Conservation (phyloP, 2,888 invertebrate species). For the Polydrusus cervinus region DNA sequence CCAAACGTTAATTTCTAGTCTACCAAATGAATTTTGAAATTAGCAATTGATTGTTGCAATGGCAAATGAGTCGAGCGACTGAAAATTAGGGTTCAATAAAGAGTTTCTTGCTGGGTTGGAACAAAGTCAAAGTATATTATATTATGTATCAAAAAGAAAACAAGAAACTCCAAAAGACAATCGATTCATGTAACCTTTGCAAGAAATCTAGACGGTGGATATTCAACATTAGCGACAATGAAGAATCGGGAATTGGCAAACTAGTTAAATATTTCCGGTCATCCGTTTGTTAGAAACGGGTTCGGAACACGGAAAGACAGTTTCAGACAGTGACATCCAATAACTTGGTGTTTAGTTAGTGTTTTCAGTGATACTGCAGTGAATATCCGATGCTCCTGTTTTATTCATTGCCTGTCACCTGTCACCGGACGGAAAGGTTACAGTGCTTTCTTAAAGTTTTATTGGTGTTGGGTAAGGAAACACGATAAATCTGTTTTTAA, state of each 20-base stretch:
- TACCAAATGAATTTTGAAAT: too few relatives aligned
- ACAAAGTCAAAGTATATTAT: too few relatives aligned
- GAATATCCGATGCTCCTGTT: background rate
- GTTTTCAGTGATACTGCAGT: conserved; percentile 35
- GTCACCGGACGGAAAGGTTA: background rate
- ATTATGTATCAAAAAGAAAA: too few relatives aligned
- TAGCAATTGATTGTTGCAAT: too few relatives aligned
- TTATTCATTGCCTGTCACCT: conserved; percentile 1
- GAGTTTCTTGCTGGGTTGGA: too few relatives aligned
- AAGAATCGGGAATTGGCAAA: conserved; percentile 37
- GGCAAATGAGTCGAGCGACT: too few relatives aligned
- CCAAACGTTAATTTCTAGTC: too few relatives aligned
- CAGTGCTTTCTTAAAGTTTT: background rate
- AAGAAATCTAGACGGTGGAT: conserved; percentile 31
- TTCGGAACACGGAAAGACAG: conserved; percentile 50
- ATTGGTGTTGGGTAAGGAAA: background rate
- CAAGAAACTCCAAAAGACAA: conserved; percentile 13
- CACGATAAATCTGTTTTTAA: too few relatives aligned
- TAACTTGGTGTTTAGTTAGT: conserved; percentile 50
- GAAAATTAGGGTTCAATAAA: too few relatives aligned
- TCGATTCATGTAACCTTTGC: conserved; percentile 22
- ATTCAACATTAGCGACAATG: conserved; percentile 35
- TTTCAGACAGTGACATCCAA: conserved; percentile 60
- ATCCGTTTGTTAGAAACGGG: conserved; percentile 50
- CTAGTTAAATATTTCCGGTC: conserved; percentile 58